Conservation (phyloP, 1,140 invertebrate genomes). For the Euglossa dilemma region DNA sequence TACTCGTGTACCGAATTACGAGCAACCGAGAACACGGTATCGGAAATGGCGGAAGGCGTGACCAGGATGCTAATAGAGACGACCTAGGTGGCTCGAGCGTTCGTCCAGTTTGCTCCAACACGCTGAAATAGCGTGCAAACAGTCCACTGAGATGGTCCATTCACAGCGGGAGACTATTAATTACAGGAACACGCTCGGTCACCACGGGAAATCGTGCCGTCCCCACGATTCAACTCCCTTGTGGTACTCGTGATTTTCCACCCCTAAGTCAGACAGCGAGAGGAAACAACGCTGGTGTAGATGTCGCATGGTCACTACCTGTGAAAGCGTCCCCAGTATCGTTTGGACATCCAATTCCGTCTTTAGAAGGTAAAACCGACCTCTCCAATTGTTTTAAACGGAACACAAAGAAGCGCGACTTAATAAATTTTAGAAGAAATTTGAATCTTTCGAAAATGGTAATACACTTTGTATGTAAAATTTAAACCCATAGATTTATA, state of each 20-base stretch:
- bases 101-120: constrained; percentile 43
- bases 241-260: constrained; percentile 66
- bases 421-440: too few species aligned
- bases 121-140: constrained; percentile 61
- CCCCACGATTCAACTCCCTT: constrained; percentile 43
- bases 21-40: not conserved
- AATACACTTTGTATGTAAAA: too few species aligned
- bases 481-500: too few species aligned
- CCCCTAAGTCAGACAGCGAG: constrained; percentile 36
- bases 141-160: constrained; percentile 47
- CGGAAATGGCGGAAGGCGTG: not conserved
- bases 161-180: constrained; percentile 73
- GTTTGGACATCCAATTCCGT: constrained; percentile 72
- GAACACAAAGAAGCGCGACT: too few species aligned
- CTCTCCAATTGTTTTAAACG: not conserved
- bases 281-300: constrained; percentile 22
- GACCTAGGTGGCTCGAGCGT: constrained; percentile 44
- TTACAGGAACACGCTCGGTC: constrained; percentile 72
- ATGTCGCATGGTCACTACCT: constrained; percentile 48
- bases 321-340: constrained; percentile 42
- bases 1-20: not conserved
- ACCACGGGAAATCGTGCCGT: constrained; percentile 67
- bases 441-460: too few species aligned
- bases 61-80: constrained; percentile 25
- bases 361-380: not conserved